A percentile compares a stretch with the other conserved stretches of the same genome.
phyloP scores from a whole-genome alignment of 2,113 vertebrate genomes.

The Oryzias melastigma region DNA sequence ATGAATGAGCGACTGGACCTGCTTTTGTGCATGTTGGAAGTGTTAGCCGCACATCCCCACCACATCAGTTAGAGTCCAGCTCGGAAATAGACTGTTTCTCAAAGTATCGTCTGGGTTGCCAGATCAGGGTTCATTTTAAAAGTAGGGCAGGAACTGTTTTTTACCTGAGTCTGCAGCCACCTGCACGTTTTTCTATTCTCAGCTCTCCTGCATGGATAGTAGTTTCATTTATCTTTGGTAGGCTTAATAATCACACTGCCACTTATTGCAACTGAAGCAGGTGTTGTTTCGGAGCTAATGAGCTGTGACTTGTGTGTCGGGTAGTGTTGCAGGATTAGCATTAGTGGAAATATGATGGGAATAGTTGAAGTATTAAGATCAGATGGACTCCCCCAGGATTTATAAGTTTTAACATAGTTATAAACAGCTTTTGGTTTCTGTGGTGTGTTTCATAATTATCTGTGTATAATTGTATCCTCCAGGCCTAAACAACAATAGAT shows the following conservation, averaged over 20 bases:
- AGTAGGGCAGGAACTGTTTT: constrained; percentile 9
- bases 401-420: too few relatives aligned
- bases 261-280: constrained; percentile 31
- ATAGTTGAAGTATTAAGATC: background rate
- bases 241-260: constrained; percentile 20
- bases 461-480: too few relatives aligned
- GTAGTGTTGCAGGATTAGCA: background rate
- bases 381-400: too few relatives aligned
- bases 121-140: background rate
- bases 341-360: background rate
- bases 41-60: constrained; percentile 37
- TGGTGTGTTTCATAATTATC: too few relatives aligned
- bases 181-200: constrained; percentile 28
- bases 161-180: constrained; percentile 32
- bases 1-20: constrained; percentile 32
- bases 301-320: constrained; percentile 12
- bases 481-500: too few relatives aligned
- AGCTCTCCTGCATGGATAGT: constrained; percentile 9
- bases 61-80: constrained; percentile 46
- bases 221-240: constrained; percentile 6
- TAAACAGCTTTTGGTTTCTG: too few relatives aligned
- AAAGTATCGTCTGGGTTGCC: constrained; percentile 1
- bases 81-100: constrained; percentile 10
- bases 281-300: constrained; percentile 32
- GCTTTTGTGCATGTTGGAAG: constrained; percentile 36